phyloP scores from a whole-genome alignment of 2,797 vertebrate genomes.

The Hypotaenidia okinawae region DNA sequence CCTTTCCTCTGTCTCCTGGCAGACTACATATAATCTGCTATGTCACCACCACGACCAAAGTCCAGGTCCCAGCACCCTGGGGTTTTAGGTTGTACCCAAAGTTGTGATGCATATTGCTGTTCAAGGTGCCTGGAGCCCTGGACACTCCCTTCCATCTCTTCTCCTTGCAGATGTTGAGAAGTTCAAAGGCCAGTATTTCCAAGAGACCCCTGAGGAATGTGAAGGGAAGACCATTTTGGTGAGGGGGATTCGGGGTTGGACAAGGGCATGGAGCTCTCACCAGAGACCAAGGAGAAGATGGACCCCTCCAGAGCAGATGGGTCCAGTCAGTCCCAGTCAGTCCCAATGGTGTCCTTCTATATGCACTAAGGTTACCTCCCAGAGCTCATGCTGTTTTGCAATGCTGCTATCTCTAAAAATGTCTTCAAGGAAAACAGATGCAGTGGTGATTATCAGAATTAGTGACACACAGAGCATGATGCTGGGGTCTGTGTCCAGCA shows the following conservation, averaged over 20 bases:
- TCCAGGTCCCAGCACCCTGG: background rate
- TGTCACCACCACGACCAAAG: background rate
- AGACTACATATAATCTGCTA: background rate
- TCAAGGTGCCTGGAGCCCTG: background rate
- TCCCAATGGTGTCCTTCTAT: background rate
- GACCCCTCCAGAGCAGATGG: background rate
- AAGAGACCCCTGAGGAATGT: conserved; percentile 76
- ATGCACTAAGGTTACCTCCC: background rate
- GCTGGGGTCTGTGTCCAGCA: background rate
- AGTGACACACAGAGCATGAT: background rate
- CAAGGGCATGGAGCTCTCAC: conserved; percentile 82
- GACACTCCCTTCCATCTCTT: background rate
- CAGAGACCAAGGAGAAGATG: conserved; percentile 72
- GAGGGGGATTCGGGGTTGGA: conserved; percentile 85
- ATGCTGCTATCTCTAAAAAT: background rate
- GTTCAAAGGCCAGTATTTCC: conserved; percentile 79
- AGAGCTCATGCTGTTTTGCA: background rate
- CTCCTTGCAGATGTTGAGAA: conserved; percentile 74
- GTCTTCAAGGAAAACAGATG: background rate
- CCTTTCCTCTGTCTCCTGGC: background rate
- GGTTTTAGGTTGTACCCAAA: background rate
- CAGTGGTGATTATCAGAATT: background rate
- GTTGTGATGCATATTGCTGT: background rate
- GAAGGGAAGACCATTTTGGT: conserved; percentile 80
- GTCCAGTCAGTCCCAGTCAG: too few species aligned